phyloP scores from a whole-genome alignment of 2,797 vertebrate species.

The Falco berigora region DNA sequence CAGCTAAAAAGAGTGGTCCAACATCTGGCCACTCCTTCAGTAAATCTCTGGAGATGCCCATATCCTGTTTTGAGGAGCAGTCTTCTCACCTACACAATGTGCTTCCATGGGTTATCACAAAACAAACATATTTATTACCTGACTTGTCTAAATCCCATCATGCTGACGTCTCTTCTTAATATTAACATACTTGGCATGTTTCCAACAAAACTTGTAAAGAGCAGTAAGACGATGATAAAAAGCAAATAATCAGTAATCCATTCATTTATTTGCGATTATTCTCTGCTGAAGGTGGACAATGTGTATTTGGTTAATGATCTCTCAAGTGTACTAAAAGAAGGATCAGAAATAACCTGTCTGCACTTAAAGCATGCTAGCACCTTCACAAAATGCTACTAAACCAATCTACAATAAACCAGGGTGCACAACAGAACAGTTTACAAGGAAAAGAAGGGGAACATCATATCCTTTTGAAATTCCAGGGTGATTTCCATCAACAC shows the following conservation, averaged over 20 bases:
- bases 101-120: not conserved
- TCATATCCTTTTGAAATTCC: not conserved
- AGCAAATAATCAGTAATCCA: not conserved
- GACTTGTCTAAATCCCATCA: not conserved
- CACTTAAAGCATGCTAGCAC: not conserved
- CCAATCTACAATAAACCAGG: not conserved
- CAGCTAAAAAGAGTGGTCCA: not conserved
- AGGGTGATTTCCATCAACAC: not conserved
- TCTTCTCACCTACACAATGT: not conserved
- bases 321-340: not conserved
- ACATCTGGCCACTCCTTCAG: not conserved
- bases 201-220: not conserved
- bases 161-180: not conserved
- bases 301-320: not conserved
- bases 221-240: not conserved
- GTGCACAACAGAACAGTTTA: not conserved
- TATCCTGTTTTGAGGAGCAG: not conserved
- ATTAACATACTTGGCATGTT: not conserved
- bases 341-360: not conserved
- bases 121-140: not conserved
- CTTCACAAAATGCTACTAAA: not conserved
- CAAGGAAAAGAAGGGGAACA: not conserved
- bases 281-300: not conserved
- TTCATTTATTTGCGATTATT: not conserved
- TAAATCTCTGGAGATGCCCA: not conserved